Base-by-base conservation (phyloP, 2,888 invertebrate genomes). In the Achlya flavicornis region DNA sequence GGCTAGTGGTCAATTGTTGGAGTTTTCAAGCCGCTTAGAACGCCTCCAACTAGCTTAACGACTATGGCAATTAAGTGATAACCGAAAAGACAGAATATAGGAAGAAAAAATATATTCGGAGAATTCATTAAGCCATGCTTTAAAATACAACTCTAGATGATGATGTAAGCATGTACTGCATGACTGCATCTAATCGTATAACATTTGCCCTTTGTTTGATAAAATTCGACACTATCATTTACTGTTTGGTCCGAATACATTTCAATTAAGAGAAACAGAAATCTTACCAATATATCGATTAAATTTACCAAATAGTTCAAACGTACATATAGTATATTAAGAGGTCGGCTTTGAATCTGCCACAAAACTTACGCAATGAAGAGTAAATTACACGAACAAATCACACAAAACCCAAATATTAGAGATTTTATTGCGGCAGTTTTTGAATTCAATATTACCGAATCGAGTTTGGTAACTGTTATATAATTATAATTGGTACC, bases 391-490 rank as follows among this genome's bases (percentile, higher is more conserved):
- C 19, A 53, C 53, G 53, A 19, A 53, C 19, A 53, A 19, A 53
- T 53, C 53, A 53, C 16, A 48, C 53, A 53, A 53, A 53, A 53
- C 53, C 53, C 19, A 48, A 53, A 53, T 53, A n/a, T 53, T 53
- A n/a, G 12, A n/a, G 8, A 19, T 19, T 53, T 19, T 19, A 53
- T 53, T 53, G 48, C 53, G 53, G 53, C 53, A 16, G n/a, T 53
- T 53, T 53, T 3, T 19, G 19, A 19, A 53, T 19, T 53, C 53
- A 19, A 53, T 53, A 3, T 53, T 53, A 19, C 53, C 53, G 19
- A 53, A 53, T 53, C 53, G 53, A 11, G 14, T 19, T 41, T 16
- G 14, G 19, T 41, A 41, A 41, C 38, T 38, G 41, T 60, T 60
- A 43, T 16, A 41, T 59, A 35, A 59, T 26, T 26, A 26, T 26